Percentiles rank a stretch among this genome's conserved stretches.
Conservation (phyloP, 2,888 invertebrate species). For the Lamellibrachia columna region DNA sequence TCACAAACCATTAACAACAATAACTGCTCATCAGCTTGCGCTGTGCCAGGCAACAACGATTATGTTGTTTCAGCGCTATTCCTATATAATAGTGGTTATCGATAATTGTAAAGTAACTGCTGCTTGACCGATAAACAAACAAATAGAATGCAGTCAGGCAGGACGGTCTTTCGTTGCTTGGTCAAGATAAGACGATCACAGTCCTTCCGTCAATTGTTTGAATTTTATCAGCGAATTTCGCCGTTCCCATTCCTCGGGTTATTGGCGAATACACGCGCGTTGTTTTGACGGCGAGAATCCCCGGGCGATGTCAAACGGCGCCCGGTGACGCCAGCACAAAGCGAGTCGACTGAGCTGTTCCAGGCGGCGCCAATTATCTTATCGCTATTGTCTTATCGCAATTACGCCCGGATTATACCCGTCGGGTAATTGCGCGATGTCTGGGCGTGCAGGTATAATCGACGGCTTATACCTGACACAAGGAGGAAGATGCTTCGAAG, state of each 20-base stretch:
- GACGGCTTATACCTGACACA: not conserved
- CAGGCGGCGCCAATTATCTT: not conserved
- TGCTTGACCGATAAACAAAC: not conserved
- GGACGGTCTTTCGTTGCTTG: not conserved
- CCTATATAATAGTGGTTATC: not conserved
- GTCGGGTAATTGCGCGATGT: not conserved
- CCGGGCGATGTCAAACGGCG: not conserved
- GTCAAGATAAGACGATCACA: not conserved
- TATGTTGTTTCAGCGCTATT: not conserved
- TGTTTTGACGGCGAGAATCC: not conserved
- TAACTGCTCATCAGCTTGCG: not conserved
- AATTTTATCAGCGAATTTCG: not conserved
- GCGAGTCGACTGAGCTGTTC: not conserved
- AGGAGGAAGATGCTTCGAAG: not conserved
- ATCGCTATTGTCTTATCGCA: not conserved
- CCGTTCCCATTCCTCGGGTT: not conserved
- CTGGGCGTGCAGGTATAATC: slow-evolving; percentile 8
- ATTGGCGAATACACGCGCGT: not conserved
- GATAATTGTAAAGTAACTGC: not conserved
- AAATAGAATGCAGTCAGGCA: not conserved
- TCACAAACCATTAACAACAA: not conserved
- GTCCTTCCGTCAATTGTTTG: not conserved
- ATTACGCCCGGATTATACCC: not conserved
- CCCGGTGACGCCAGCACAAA: not conserved
- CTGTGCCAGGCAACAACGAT: not conserved